A percentile compares a stretch with the other conserved stretches of the same genome.
These are phyloP conservation scores for Tolypeutes matacus DNA, from an alignment of 2,797 vertebrate genomes.

Conservation along the genomic window DNA sequence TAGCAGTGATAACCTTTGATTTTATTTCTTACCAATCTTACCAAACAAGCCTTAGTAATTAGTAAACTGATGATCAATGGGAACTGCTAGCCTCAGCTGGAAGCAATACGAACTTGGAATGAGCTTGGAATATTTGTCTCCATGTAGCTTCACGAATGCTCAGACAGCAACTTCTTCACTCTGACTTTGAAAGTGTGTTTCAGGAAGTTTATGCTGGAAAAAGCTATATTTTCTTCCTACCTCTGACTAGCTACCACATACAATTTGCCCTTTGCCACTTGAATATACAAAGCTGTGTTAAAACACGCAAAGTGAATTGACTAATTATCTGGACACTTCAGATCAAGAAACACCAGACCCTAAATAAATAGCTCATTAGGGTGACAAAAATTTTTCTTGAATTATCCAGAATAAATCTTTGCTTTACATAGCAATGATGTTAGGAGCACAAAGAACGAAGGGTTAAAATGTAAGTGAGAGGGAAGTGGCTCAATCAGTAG, in stretches of 20 bases:
- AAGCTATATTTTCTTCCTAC: background rate
- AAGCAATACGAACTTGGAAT: background rate
- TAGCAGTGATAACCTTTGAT: background rate
- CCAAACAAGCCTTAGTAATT: background rate
- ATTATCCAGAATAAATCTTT: background rate
- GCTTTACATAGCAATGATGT: background rate
- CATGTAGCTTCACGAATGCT: background rate
- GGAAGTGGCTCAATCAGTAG: no score
- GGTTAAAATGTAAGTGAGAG: constrained; percentile 51
- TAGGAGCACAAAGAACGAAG: constrained; percentile 15
- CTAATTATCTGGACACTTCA: background rate
- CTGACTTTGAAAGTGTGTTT: rapidly evolving
- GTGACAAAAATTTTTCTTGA: background rate
- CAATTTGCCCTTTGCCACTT: background rate
- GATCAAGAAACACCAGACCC: background rate
- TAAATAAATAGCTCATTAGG: background rate
- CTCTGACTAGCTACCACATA: background rate
- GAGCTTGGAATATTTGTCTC: background rate
- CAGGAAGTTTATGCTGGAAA: background rate
- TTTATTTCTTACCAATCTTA: background rate
- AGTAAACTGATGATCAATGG: background rate
- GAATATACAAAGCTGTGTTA: background rate
- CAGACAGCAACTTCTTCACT: background rate
- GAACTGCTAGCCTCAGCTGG: background rate
- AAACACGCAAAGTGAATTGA: background rate